Base-by-base conservation (phyloP, 2,113 vertebrate species). In the Speoplatyrhinus poulsoni region DNA sequence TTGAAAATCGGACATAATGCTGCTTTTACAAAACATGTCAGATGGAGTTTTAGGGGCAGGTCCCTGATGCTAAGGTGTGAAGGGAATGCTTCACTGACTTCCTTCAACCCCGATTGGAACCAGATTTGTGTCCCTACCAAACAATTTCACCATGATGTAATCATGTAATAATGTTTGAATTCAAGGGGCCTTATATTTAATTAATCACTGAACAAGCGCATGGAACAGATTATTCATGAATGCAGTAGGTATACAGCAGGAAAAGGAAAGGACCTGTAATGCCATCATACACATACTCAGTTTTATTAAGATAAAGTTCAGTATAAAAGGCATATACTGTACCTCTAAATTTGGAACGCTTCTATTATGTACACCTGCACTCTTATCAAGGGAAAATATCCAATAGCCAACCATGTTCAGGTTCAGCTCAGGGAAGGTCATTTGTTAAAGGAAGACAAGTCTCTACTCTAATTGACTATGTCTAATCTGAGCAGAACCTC, bases 21-120 rank as follows among this genome's bases (percentile, higher is more conserved):
- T 81, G 75, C 81, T 87, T 86, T 88, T 75, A 83, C 81, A 81
- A 85, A 85, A 80, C 81, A 80, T 79, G 79, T 83, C 85, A 80
- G 82, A 62, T 76, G 48, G 79, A 75, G 76, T 74, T 85, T 65
- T 46, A 68, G 81, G 72, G 54, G 65, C 13, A 60, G 67, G 69
- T 79, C 75, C 73, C 71, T 78, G 75, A 85, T 69, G 78, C 58
- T 19, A 81, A 91, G 85, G 87, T 91, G 89, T 85, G 83, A 87
- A 77, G 76, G 73, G 71, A 89, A 82, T 62, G 68, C 79, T 76
- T 73, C 48, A 12, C 75, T 76, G 65, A 84, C 87, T 85, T 86
- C 86, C 77, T 85, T 62, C 62, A 67, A 67, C 68, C 49, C 63
- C 65, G 78, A 89, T 86, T 84, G 69, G 83, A 89, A 89, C 85